Percentiles rank a stretch among this genome's conserved stretches.
Evolutionary conservation across 2,888 invertebrate genomes (phyloP).

Genomic region (Zele albiditarsus): DNA sequence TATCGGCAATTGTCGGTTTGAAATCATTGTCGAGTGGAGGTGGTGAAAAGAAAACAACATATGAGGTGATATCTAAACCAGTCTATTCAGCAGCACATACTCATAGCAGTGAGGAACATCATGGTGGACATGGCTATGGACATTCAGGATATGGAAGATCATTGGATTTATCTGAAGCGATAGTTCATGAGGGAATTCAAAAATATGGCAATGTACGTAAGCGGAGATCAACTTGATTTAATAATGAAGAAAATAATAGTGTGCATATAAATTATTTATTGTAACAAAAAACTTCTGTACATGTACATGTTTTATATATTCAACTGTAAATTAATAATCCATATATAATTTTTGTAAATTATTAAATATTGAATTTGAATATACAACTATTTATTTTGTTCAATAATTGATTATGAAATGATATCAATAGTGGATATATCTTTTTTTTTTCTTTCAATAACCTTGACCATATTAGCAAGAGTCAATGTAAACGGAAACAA

Average conservation of each 20-base stretch:
- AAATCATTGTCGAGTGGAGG: constrained; percentile 79
- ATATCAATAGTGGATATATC: too few relatives aligned
- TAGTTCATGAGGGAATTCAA: constrained; percentile 67
- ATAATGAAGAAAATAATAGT: constrained; percentile 38
- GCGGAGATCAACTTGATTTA: constrained; percentile 61
- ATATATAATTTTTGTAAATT: constrained; percentile 23
- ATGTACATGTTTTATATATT: constrained; percentile 11
- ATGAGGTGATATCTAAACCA: constrained; percentile 89
- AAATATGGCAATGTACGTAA: constrained; percentile 69
- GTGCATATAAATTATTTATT: constrained; percentile 22
- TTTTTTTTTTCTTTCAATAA: neutral
- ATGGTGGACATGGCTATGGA: constrained; percentile 75
- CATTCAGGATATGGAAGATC: constrained; percentile 76
- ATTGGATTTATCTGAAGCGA: constrained; percentile 70
- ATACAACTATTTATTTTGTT: neutral
- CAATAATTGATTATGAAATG: neutral
- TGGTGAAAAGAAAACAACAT: constrained; percentile 82
- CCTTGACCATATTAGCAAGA: neutral
- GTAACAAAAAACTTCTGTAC: constrained; percentile 15
- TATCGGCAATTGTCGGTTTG: constrained; percentile 85
- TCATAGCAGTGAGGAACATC: constrained; percentile 80
- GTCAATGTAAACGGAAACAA: constrained; percentile 1
- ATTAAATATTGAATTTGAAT: neutral
- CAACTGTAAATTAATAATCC: constrained; percentile 10
- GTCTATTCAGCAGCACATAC: constrained; percentile 82